These are phyloP conservation scores for Diorhabda elongata DNA, from an alignment of 1,140 invertebrate genomes.

Conservation along the genomic window DNA sequence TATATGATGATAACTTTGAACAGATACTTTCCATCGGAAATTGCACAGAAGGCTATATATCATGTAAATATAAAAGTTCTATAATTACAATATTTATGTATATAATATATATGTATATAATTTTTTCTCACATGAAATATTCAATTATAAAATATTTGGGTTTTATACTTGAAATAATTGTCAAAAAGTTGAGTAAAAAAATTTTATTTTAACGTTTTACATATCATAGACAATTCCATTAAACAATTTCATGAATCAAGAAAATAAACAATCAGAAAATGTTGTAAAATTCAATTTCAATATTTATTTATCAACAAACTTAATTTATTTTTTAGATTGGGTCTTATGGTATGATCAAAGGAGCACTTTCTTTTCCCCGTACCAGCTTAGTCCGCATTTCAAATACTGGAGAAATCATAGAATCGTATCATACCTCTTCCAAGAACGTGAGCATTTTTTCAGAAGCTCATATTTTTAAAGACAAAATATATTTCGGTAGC, in stretches of 20 bases:
- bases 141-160: no score
- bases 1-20: constrained; percentile 56
- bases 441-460: constrained; percentile 50
- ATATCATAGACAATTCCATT: no score
- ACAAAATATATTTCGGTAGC: constrained; percentile 64
- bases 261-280: no score
- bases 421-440: constrained; percentile 56
- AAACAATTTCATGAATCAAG: no score
- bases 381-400: constrained; percentile 58
- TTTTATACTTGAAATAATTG: no score
- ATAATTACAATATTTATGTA: no score
- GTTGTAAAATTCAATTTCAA: no score
- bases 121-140: no score
- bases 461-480: constrained; percentile 58
- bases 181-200: no score
- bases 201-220: no score
- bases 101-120: no score
- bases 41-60: constrained; percentile 52
- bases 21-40: constrained; percentile 55
- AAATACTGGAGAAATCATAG: constrained; percentile 63
- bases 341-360: constrained; percentile 42
- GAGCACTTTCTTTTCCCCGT: constrained; percentile 29
- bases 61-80: constrained; percentile 48
- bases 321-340: constrained; percentile 49
- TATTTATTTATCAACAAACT: not conserved